A percentile compares a stretch with the other conserved stretches of the same genome.
These are phyloP conservation scores for Palloptera scutellata DNA, from an alignment of 2,888 invertebrate species.

Conservation along the genomic window DNA sequence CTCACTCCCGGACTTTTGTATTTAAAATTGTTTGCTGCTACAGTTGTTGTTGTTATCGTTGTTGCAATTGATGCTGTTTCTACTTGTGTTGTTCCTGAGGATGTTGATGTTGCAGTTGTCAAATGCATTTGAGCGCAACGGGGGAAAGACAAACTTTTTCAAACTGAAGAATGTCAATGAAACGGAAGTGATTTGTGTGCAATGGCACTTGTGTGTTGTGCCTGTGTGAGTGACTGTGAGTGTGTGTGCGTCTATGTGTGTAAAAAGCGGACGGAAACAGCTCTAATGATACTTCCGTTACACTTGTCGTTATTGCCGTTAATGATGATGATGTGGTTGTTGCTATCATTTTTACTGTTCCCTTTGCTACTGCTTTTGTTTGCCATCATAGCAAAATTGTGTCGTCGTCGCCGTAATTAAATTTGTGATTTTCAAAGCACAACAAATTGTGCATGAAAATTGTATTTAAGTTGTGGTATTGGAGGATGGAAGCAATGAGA, in stretches of 20 bases:
- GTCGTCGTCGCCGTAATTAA: slow-evolving; percentile 20
- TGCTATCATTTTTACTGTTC: too few relatives aligned
- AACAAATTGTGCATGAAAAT: slow-evolving; percentile 31
- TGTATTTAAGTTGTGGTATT: slow-evolving; percentile 26
- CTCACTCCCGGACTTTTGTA: too few relatives aligned
- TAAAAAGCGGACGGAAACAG: neutral
- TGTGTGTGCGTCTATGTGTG: neutral
- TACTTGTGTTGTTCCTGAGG: too few relatives aligned
- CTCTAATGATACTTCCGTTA: neutral
- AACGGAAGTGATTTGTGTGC: too few relatives aligned
- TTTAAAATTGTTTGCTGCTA: too few relatives aligned
- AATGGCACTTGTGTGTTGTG: neutral
- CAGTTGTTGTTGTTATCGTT: too few relatives aligned
- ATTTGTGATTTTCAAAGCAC: slow-evolving; percentile 31
- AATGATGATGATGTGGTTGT: too few relatives aligned
- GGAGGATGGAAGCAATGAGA: too few relatives aligned
- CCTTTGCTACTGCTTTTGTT: neutral
- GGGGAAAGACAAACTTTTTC: too few relatives aligned
- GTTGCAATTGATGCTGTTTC: too few relatives aligned
- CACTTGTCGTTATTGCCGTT: neutral
- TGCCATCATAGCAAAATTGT: neutral
- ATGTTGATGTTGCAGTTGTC: neutral
- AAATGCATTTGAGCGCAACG: slow-evolving; percentile 12
- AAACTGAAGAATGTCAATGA: too few relatives aligned
- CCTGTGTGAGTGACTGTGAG: neutral